Evolutionary conservation across 2,113 vertebrate species (phyloP).

Genomic region (Dermatemys mawii): DNA sequence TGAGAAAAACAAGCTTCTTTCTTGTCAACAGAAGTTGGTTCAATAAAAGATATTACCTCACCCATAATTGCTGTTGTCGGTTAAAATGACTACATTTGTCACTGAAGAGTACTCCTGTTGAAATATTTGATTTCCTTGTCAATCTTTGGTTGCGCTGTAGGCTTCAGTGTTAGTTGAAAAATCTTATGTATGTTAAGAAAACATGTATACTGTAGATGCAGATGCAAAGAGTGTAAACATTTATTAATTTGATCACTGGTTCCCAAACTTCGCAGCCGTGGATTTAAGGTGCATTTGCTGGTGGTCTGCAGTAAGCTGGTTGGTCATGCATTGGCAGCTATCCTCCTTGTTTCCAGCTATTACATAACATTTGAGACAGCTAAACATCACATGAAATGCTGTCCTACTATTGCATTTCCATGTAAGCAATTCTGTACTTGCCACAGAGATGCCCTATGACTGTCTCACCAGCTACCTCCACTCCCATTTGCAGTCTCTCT

Average conservation of each 20-base stretch:
- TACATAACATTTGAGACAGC: background rate
- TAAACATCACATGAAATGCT: background rate
- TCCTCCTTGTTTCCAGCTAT: background rate
- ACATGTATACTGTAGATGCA: background rate
- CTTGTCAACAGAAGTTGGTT: no score
- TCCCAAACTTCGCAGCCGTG: background rate
- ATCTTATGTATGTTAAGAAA: background rate
- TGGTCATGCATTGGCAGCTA: background rate
- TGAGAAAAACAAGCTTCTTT: no score
- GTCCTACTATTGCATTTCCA: background rate
- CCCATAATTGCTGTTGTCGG: no score
- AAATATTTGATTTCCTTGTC: no score
- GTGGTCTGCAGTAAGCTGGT: conserved; percentile 16
- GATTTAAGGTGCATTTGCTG: background rate
- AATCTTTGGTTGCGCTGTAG: background rate
- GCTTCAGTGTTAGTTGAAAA: background rate
- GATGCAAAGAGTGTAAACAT: conserved; percentile 33
- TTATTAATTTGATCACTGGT: background rate
- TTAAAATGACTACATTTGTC: no score
- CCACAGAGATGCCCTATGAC: background rate
- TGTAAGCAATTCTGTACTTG: background rate
- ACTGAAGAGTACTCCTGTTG: no score
- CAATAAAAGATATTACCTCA: no score
- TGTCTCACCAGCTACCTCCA: background rate
- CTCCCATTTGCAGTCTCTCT: no score